phyloP scores from a whole-genome alignment of 2,888 invertebrate species.

The Antheraea yamamai region DNA sequence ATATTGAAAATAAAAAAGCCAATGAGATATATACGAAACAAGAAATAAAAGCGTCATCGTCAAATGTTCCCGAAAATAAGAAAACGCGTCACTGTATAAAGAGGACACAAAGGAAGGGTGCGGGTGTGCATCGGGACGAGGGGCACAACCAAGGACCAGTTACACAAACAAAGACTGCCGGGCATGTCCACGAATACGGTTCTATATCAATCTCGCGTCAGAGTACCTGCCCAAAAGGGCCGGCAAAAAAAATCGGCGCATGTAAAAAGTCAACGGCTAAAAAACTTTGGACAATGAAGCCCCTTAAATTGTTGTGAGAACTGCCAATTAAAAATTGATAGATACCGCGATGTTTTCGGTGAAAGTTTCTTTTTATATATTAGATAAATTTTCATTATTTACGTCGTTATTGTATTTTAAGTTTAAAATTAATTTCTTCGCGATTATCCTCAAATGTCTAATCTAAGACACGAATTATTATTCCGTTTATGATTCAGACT shows the following conservation, averaged over 20 bases:
- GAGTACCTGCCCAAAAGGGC: slow-evolving; percentile 75
- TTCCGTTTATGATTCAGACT: neutral
- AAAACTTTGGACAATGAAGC: slow-evolving; percentile 74
- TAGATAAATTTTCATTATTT: neutral
- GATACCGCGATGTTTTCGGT: slow-evolving; percentile 49
- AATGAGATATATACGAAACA: neutral
- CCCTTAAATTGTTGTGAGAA: slow-evolving; percentile 77
- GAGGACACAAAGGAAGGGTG: slow-evolving; percentile 68
- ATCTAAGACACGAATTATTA: neutral
- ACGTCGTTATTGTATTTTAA: neutral
- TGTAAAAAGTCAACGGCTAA: slow-evolving; percentile 67
- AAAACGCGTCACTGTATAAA: slow-evolving; percentile 71
- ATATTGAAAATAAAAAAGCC: neutral
- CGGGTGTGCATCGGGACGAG: slow-evolving; percentile 43
- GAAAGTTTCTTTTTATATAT: neutral
- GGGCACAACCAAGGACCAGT: slow-evolving; percentile 60
- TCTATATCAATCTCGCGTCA: slow-evolving; percentile 81
- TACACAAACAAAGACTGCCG: slow-evolving; percentile 78
- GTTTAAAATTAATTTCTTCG: neutral
- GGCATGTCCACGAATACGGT: slow-evolving; percentile 75
- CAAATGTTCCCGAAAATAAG: slow-evolving; percentile 61
- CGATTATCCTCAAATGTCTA: neutral
- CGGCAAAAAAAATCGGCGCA: slow-evolving; percentile 64
- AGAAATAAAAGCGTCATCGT: slow-evolving; percentile 14
- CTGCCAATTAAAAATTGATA: slow-evolving; percentile 82